Evolutionary conservation across 2,888 invertebrate genomes (phyloP), one percentile per base, ranked within the genome.

Genomic region (Cryptocephalus moraei): DNA sequence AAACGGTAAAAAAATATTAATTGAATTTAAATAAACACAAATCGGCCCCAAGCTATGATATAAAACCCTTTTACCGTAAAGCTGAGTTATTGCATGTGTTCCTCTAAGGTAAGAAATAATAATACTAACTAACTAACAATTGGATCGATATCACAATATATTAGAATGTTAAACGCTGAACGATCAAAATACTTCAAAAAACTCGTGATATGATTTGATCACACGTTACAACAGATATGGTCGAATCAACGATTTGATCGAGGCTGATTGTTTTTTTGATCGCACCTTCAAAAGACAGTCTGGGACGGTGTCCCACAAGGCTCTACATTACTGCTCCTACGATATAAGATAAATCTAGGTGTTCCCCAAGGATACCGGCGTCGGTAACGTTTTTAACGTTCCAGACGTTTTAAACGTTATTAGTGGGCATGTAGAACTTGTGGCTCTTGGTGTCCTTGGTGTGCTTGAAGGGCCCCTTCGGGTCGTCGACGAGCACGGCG

Each of bases 361-460:
- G n/a, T n/a, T n/a, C n/a, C n/a, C n/a, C n/a, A n/a, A n/a, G n/a
- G n/a, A n/a, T n/a, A n/a, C n/a, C n/a, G n/a, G n/a, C n/a, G n/a
- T n/a, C n/a, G n/a, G n/a, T n/a, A n/a, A n/a, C n/a, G n/a, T n/a
- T n/a, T n/a, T n/a, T n/a, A n/a, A n/a, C n/a, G n/a, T n/a, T n/a
- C n/a, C n/a, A n/a, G 6, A 22, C 22, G 22, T 6, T 6, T 22
- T 6, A 22, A 22, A 6, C 22, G 22, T 22, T 22, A 22, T 22
- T 22, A 6, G 22, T 79, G 2, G 84, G 77, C 65, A 86, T 77
- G 66, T 88, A 91, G 68, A 88, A 90, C 67, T 86, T 88, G 69
- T 91, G 90, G 63, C 86, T 83, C 57, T 82, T 84, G 9, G 90
- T 86, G 67, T 91, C 87, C 53, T 89, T 77, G 31, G 88, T 88